Evolutionary conservation across 2,113 vertebrate genomes (phyloP).

Genomic region (Chloebia gouldiae): DNA sequence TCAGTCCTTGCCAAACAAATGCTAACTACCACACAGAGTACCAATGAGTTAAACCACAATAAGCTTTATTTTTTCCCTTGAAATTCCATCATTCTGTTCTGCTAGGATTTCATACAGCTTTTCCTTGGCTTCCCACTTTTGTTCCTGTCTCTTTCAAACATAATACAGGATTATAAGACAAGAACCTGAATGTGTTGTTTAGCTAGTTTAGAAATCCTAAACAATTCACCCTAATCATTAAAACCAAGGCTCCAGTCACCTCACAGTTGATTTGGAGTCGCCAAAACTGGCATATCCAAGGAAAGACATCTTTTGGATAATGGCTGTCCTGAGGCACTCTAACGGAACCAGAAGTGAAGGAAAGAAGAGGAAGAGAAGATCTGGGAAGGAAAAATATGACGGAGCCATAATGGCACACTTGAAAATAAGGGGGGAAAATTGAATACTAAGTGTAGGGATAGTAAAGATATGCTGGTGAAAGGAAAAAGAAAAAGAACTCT

Average conservation of each 20-base stretch:
- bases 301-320: not conserved
- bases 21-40: not conserved
- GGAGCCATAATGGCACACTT: accelerated
- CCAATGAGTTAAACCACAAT: not conserved
- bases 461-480: not conserved
- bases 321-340: not conserved
- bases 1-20: not conserved
- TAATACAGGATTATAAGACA: not conserved
- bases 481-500: not conserved
- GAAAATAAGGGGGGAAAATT: not conserved
- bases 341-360: not conserved
- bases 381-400: not conserved
- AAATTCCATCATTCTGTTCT: not conserved
- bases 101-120: not conserved
- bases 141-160: not conserved
- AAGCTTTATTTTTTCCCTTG: not conserved
- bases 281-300: not conserved
- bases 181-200: not conserved
- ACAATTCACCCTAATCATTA: not conserved
- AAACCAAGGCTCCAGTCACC: not conserved
- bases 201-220: not conserved
- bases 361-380: not conserved
- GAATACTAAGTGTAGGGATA: not conserved
- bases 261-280: not conserved
- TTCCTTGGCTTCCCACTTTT: not conserved